Conservation (phyloP, 2,113 vertebrate genomes). For the Petaurus breviceps region DNA sequence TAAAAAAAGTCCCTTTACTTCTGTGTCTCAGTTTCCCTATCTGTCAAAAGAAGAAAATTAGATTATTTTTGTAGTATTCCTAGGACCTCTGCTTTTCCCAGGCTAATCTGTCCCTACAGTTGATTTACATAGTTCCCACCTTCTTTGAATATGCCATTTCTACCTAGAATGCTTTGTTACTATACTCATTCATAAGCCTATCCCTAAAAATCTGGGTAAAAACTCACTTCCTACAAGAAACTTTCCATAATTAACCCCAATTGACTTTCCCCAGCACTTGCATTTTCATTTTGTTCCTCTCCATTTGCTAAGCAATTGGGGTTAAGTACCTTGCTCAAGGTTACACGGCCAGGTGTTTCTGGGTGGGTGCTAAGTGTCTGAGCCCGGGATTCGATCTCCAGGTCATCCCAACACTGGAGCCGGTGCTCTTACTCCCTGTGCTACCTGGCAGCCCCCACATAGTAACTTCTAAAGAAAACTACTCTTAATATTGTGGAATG, state of each 20-base stretch:
- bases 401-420: too few relatives aligned
- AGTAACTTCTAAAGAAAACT: neutral
- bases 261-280: neutral
- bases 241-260: constrained; percentile 7
- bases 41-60: too few relatives aligned
- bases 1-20: too few relatives aligned
- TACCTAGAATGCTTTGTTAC: neutral
- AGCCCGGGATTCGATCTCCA: too few relatives aligned
- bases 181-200: neutral
- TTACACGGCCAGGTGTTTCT: too few relatives aligned
- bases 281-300: neutral
- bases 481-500: neutral
- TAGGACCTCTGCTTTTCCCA: neutral
- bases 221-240: neutral
- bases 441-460: too few relatives aligned
- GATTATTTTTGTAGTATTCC: too few relatives aligned
- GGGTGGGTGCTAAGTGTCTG: too few relatives aligned
- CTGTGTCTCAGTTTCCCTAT: too few relatives aligned
- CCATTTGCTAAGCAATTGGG: too few relatives aligned
- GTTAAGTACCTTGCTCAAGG: too few relatives aligned
- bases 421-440: too few relatives aligned
- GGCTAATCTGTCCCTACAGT: neutral
- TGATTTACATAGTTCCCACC: neutral
- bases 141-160: neutral
- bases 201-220: neutral